These are phyloP conservation scores for Lacerta viridis DNA, from an alignment of 2,797 vertebrate species.

Conservation along the genomic window DNA sequence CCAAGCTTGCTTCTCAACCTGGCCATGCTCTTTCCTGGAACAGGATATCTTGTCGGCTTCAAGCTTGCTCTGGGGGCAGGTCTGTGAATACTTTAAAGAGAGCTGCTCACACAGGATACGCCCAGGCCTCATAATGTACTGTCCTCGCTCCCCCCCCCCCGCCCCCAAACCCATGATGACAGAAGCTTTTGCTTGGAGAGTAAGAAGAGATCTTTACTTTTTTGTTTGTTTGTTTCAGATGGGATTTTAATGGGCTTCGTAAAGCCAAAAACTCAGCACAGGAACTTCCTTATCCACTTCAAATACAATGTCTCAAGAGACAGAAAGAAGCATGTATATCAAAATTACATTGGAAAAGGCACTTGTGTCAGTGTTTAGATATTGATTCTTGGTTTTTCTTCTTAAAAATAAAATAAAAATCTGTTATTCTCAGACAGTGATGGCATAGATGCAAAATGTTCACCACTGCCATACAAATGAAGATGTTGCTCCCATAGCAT, in stretches of 20 bases:
- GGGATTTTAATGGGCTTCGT: conserved; percentile 92
- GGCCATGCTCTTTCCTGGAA: not conserved
- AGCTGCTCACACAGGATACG: not conserved
- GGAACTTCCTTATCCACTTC: conserved; percentile 79
- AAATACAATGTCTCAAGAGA: conserved; percentile 69
- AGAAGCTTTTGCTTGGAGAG: too few species aligned
- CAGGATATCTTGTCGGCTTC: not conserved
- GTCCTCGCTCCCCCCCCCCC: too few species aligned
- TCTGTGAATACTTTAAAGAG: not conserved
- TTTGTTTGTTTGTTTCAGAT: conserved; percentile 81
- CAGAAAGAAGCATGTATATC: not conserved
- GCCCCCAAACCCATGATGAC: too few species aligned
- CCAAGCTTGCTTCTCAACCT: not conserved
- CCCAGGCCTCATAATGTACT: not conserved
- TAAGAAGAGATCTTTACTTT: too few species aligned
- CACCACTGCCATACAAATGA: not conserved
- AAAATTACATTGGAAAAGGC: conserved; percentile 58
- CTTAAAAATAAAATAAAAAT: not conserved
- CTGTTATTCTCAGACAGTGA: not conserved
- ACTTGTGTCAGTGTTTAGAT: conserved; percentile 41
- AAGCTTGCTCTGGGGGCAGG: not conserved
- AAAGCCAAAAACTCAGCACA: conserved; percentile 87
- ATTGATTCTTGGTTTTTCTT: not conserved
- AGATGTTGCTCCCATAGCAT: conserved; percentile 43
- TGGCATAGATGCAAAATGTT: not conserved